Evolutionary conservation across 2,797 vertebrate genomes (phyloP).

Genomic region (Micrastur ruficollis): DNA sequence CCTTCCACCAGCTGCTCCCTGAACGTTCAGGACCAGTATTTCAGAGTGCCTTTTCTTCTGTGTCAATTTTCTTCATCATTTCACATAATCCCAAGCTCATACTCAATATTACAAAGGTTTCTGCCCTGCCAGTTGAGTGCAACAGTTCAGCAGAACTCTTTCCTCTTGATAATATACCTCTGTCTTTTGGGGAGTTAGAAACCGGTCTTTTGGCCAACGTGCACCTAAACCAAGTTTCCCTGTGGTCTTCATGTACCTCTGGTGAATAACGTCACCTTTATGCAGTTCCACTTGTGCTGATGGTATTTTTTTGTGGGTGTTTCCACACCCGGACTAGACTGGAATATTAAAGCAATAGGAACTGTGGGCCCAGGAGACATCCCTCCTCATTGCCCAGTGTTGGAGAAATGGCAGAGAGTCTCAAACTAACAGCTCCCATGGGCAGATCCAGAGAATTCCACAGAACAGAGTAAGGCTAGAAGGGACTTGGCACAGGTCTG

Average conservation of each 20-base stretch:
- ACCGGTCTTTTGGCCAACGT: neutral
- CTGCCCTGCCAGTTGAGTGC: neutral
- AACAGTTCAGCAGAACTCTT: neutral
- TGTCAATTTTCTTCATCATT: neutral
- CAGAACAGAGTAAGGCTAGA: neutral
- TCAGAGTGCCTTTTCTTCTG: neutral
- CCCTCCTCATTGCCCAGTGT: neutral
- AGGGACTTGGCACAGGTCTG: neutral
- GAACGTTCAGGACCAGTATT: neutral
- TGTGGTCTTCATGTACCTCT: neutral
- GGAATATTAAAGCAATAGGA: neutral
- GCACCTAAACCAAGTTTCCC: neutral
- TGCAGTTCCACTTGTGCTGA: neutral
- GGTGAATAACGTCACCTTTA: neutral
- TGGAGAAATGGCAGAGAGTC: neutral
- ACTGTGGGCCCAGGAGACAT: neutral
- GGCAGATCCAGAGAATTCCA: neutral
- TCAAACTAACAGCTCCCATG: neutral
- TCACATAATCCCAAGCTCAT: neutral
- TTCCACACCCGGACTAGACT: neutral
- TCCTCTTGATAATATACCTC: neutral
- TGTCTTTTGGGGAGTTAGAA: neutral
- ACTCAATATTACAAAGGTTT: neutral
- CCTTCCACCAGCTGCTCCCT: neutral
- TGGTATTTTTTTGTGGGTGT: neutral